These are phyloP conservation scores for Silurus aristotelis DNA, from an alignment of 2,797 vertebrate species.

Conservation along the genomic window DNA sequence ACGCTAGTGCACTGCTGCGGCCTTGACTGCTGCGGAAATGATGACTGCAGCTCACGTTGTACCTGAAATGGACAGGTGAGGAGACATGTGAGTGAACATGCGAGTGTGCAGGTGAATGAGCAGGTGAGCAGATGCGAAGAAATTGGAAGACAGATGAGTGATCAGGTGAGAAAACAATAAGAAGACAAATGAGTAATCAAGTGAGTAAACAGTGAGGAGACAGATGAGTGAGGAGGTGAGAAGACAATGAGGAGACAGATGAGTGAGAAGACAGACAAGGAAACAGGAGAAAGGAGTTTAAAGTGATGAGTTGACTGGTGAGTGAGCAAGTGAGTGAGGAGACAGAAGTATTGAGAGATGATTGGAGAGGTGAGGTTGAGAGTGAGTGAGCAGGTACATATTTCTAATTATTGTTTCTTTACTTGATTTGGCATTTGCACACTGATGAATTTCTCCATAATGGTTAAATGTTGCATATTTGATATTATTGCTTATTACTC, in stretches of 20 bases:
- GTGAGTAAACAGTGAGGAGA: background rate
- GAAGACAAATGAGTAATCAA: background rate
- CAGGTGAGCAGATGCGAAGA: background rate
- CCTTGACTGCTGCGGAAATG: slow-evolving; percentile 89
- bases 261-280: too few relatives aligned
- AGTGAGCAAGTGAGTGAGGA: too few relatives aligned
- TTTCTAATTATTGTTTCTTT: background rate
- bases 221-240: too few relatives aligned
- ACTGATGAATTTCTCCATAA: background rate
- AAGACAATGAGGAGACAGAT: too few relatives aligned
- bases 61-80: slow-evolving; percentile 71
- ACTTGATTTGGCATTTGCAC: background rate
- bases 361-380: background rate
- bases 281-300: too few relatives aligned
- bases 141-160: too few relatives aligned
- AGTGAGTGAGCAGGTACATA: background rate
- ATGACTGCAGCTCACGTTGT: slow-evolving; percentile 96
- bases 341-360: too few relatives aligned
- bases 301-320: too few relatives aligned
- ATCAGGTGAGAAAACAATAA: too few relatives aligned
- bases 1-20: slow-evolving; percentile 73
- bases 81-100: background rate
- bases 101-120: background rate
- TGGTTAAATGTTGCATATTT: background rate
- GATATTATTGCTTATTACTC: background rate